Evolutionary conservation across 2,113 vertebrate genomes (phyloP).

Genomic region (human): GRCh38 chr19:3357501-3358000

Average conservation of each 20-base stretch:
- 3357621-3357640: not conserved
- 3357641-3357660: not conserved
- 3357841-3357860: no score
- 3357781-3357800: not conserved
- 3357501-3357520: not conserved
- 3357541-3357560: not conserved
- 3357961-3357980: not conserved
- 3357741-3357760: no score
- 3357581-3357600: not conserved
- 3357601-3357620: not conserved
- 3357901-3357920: not conserved
- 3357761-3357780: not conserved
- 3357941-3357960: not conserved
- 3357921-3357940: not conserved
- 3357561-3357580: not conserved
- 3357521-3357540: not conserved
- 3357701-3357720: not conserved
- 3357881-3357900: not conserved
- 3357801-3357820: not conserved
- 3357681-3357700: not conserved
- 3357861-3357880: not conserved
- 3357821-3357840: not conserved
- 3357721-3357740: not conserved
- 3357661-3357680: not conserved
- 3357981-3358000: not conserved